Percentiles rank a stretch among this genome's conserved stretches.
These are phyloP conservation scores for Stramonita haemastoma DNA, from an alignment of 2,888 invertebrate genomes.

Conservation along the genomic window DNA sequence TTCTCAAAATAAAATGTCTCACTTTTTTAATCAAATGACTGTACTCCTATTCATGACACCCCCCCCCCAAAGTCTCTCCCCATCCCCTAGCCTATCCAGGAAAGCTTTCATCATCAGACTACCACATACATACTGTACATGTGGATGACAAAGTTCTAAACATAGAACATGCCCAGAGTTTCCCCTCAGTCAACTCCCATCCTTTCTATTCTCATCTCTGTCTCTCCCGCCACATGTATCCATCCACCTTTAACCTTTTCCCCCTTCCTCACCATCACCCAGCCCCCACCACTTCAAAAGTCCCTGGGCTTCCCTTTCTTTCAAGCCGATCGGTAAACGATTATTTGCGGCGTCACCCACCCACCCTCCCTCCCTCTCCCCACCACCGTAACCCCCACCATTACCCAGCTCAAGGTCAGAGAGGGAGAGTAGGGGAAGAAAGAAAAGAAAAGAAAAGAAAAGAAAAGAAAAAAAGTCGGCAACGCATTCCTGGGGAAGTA, in stretches of 20 bases:
- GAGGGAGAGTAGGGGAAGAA: background rate
- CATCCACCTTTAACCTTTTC: background rate
- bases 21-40: too few species aligned
- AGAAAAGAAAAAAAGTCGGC: background rate
- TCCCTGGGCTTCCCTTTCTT: background rate
- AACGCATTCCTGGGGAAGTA: conserved; percentile 32
- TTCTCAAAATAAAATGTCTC: too few species aligned
- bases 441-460: too few species aligned
- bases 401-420: conserved; percentile 27
- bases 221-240: background rate
- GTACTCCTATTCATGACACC: too few species aligned
- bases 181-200: background rate
- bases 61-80: too few species aligned
- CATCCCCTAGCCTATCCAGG: too few species aligned
- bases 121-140: too few species aligned
- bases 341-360: background rate
- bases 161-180: background rate
- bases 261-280: background rate
- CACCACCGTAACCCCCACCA: background rate
- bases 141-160: too few species aligned
- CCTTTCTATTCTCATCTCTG: background rate
- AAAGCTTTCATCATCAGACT: too few species aligned
- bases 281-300: background rate
- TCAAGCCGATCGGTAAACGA: too few species aligned
- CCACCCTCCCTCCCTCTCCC: background rate